Percentiles rank a stretch among this genome's conserved stretches.
Conservation (phyloP, 2,797 vertebrate species). For the Mormyrops attenuatus region DNA sequence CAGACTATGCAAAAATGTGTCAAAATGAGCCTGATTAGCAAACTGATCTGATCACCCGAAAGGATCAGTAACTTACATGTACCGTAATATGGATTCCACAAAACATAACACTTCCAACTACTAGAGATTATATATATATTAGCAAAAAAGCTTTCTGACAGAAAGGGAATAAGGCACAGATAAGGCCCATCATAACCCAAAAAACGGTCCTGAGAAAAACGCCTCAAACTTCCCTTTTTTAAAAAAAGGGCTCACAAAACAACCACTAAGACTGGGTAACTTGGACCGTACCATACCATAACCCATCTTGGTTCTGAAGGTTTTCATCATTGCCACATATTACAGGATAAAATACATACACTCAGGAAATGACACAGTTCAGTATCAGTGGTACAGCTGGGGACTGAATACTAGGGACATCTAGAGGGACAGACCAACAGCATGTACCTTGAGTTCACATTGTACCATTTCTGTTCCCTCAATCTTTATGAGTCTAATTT, state of each 20-base stretch:
- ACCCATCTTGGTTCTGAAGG: not conserved
- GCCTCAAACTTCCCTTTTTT: not conserved
- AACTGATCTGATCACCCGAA: not conserved
- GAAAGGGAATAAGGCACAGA: not conserved
- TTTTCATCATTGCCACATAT: not conserved
- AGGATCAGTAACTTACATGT: not conserved
- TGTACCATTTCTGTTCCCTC: conserved; percentile 5
- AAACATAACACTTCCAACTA: not conserved
- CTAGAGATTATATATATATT: not conserved
- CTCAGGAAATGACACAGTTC: not conserved
- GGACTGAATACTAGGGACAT: not conserved
- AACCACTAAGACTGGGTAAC: not conserved
- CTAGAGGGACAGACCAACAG: not conserved
- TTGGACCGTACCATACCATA: not conserved
- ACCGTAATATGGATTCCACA: not conserved
- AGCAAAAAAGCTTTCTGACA: not conserved
- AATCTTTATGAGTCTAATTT: not conserved
- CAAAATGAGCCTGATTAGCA: not conserved
- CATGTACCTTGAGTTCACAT: not conserved
- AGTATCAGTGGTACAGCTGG: not conserved
- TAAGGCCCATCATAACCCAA: not conserved
- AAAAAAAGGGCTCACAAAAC: not conserved
- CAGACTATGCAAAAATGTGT: not conserved
- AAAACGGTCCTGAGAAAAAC: not conserved
- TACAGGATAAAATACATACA: not conserved